A percentile compares a stretch with the other conserved stretches of the same genome.
These are phyloP conservation scores for Agrenia bidenticulata DNA, from an alignment of 2,888 invertebrate species.

Conservation along the genomic window DNA sequence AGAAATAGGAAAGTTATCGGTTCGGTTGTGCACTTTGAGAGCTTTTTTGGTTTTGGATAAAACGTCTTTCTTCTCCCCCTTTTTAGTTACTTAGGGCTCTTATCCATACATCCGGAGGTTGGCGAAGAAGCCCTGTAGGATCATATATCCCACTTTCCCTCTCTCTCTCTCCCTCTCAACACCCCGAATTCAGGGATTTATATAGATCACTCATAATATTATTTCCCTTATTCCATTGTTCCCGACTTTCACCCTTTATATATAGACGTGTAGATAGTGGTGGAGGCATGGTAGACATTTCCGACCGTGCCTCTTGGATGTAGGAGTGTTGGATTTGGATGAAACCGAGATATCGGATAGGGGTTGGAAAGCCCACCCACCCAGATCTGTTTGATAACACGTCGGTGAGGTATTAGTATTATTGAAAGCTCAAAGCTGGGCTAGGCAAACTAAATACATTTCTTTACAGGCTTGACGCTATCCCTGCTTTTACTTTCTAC, in stretches of 20 bases:
- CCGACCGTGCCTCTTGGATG: background rate
- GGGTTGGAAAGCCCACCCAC: slow-evolving; percentile 1
- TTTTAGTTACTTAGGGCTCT: slow-evolving; percentile 6
- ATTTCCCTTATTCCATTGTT: background rate
- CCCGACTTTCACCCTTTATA: background rate
- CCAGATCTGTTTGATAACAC: slow-evolving; percentile 8
- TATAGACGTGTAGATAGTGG: background rate
- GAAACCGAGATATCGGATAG: slow-evolving; percentile 1
- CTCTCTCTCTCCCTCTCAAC: background rate
- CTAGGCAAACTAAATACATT: too few species aligned
- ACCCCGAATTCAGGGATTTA: slow-evolving; percentile 9
- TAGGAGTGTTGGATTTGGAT: background rate
- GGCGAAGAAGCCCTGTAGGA: background rate
- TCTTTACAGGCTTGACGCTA: background rate
- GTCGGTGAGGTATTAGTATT: background rate
- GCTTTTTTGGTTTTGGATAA: slow-evolving; percentile 16
- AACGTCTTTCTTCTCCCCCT: slow-evolving; percentile 9
- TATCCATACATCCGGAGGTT: slow-evolving; percentile 12
- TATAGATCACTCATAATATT: slow-evolving; percentile 7
- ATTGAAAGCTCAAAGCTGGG: slow-evolving; percentile 4
- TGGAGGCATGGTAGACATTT: background rate
- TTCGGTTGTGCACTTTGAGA: slow-evolving; percentile 20
- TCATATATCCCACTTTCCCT: background rate
- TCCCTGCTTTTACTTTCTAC: background rate
- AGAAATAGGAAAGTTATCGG: slow-evolving; percentile 19